These are phyloP conservation scores for Rhabdomys dilectus DNA, from an alignment of 2,113 vertebrate species.

Conservation along the genomic window DNA sequence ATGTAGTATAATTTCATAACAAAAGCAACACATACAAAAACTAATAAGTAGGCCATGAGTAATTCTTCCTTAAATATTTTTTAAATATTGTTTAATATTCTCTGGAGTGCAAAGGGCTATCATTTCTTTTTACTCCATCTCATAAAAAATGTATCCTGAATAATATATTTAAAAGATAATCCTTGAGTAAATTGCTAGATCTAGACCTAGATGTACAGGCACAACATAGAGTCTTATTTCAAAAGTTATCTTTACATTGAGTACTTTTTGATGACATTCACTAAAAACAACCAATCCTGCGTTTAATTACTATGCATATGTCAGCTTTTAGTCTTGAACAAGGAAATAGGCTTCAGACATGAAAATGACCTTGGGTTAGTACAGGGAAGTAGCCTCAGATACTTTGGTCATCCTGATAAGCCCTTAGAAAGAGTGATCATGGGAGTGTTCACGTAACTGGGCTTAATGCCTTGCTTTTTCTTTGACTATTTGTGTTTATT, in stretches of 20 bases:
- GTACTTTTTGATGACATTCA: neutral
- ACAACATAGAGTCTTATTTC: neutral
- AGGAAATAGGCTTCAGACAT: too few species aligned
- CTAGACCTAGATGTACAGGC: neutral
- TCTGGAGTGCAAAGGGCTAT: neutral
- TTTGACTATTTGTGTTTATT: too few species aligned
- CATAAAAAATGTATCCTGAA: neutral
- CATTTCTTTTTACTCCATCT: accelerated
- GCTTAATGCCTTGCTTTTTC: too few species aligned
- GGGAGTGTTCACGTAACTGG: too few species aligned
- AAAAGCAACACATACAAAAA: neutral
- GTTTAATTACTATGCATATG: neutral
- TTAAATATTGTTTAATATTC: neutral
- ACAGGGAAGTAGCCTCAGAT: too few species aligned
- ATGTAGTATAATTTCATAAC: neutral
- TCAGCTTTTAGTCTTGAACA: neutral
- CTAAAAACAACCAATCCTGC: neutral
- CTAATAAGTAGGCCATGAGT: neutral
- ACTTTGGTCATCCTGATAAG: too few species aligned
- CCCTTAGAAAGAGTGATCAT: too few species aligned
- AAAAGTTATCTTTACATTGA: neutral
- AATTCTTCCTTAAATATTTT: neutral
- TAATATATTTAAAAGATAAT: neutral
- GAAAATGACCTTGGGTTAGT: too few species aligned
- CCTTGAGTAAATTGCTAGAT: neutral